These are phyloP conservation scores for Phoenicopterus ruber DNA, from an alignment of 2,113 vertebrate species.

Conservation along the genomic window DNA sequence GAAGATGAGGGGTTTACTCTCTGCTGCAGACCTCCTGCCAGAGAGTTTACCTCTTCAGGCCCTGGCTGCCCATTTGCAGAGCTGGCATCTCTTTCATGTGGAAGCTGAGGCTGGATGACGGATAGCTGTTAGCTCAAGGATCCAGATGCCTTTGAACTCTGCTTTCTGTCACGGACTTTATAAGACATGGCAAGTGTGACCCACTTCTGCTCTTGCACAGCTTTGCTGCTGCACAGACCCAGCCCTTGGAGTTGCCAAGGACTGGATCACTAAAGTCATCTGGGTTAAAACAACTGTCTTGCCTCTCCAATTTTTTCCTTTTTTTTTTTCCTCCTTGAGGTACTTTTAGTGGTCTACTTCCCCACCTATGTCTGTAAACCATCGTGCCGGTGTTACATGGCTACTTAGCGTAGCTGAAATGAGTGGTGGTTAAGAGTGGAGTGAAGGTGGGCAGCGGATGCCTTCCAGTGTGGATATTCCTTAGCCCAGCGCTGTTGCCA, in stretches of 20 bases:
- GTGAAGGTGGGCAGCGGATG: background rate
- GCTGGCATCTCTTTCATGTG: background rate
- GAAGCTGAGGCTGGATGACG: background rate
- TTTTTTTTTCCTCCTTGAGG: no score
- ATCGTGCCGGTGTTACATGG: background rate
- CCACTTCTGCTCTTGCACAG: background rate
- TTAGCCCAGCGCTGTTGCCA: background rate
- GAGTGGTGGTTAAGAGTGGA: background rate
- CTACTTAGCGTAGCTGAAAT: background rate
- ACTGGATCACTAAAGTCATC: background rate
- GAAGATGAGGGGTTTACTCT: background rate
- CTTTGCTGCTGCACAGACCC: background rate
- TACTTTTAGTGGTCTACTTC: background rate
- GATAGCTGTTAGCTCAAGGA: background rate
- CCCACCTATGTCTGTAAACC: background rate
- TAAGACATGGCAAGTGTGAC: background rate
- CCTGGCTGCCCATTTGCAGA: background rate
- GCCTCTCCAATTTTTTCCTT: background rate
- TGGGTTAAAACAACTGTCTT: background rate
- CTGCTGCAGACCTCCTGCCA: background rate
- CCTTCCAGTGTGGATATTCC: background rate
- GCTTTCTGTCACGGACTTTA: background rate
- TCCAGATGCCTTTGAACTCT: background rate
- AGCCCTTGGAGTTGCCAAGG: background rate
- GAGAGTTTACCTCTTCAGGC: background rate